Percentiles rank a stretch among this genome's conserved stretches.
These are phyloP conservation scores for Vimba vimba DNA, from an alignment of 2,113 vertebrate genomes.

Conservation along the genomic window DNA sequence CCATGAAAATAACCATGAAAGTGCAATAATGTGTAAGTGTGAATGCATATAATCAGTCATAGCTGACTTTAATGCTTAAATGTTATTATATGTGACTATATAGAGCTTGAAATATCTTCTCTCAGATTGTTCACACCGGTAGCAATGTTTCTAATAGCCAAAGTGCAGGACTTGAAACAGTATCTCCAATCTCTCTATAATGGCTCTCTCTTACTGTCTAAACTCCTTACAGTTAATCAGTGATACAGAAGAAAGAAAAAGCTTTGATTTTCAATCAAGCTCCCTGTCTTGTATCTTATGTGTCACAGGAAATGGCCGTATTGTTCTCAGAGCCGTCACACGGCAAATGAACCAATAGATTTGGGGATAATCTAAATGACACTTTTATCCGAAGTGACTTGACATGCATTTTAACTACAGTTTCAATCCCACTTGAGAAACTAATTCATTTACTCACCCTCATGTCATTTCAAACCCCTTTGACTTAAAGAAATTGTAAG, in stretches of 20 bases:
- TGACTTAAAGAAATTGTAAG: background rate
- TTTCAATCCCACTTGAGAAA: background rate
- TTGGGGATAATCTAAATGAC: background rate
- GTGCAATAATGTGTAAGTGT: background rate
- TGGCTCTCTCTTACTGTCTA: constrained; percentile 19
- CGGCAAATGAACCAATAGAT: background rate
- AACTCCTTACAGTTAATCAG: constrained; percentile 11
- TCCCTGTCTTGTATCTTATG: background rate
- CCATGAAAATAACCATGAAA: constrained; percentile 17
- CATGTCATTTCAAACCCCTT: background rate
- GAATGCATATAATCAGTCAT: constrained; percentile 10
- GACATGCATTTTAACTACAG: background rate
- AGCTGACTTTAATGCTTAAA: background rate
- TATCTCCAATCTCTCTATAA: constrained; percentile 39
- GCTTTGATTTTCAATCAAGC: constrained; percentile 19
- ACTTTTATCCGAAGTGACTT: background rate
- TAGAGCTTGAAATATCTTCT: constrained; percentile 17
- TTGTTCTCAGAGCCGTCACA: background rate
- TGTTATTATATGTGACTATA: background rate
- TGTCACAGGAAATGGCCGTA: background rate
- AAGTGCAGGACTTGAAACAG: constrained; percentile 7
- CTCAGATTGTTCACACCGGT: background rate
- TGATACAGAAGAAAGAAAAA: background rate
- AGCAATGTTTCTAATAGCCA: background rate
- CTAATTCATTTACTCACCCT: background rate